Percentiles rank a stretch among this genome's conserved stretches.
Conservation (phyloP, 2,888 invertebrate genomes). For the Octodonta nipae region DNA sequence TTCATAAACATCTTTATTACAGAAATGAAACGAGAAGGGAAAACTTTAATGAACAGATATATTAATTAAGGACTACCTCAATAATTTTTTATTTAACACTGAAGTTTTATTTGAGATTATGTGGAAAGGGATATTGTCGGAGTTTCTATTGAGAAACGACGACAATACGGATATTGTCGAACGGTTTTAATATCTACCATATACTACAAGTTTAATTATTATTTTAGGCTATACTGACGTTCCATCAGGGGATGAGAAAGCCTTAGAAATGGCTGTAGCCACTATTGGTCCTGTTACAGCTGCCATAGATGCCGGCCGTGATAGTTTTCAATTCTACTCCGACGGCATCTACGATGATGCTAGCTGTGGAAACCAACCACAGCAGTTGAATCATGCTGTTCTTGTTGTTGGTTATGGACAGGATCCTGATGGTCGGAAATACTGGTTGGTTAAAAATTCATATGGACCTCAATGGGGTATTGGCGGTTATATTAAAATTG, state of each 20-base stretch:
- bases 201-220: too few relatives aligned
- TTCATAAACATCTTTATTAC: too few relatives aligned
- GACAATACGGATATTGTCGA: too few relatives aligned
- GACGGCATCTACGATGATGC: slow-evolving; percentile 70
- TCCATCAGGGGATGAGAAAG: slow-evolving; percentile 56
- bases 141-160: too few relatives aligned
- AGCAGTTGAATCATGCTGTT: slow-evolving; percentile 70
- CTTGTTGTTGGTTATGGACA: slow-evolving; percentile 69
- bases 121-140: too few relatives aligned
- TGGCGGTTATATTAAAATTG: slow-evolving; percentile 29
- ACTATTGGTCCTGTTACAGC: slow-evolving; percentile 74
- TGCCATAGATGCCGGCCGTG: slow-evolving; percentile 77
- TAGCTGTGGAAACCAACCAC: slow-evolving; percentile 46
- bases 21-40: too few relatives aligned
- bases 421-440: slow-evolving; percentile 45
- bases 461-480: slow-evolving; percentile 39
- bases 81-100: too few relatives aligned
- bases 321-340: slow-evolving; percentile 74
- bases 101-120: too few relatives aligned
- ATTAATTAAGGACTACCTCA: too few relatives aligned
- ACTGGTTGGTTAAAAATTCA: slow-evolving; percentile 59
- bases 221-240: slow-evolving; percentile 56
- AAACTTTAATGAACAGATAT: too few relatives aligned
- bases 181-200: too few relatives aligned
- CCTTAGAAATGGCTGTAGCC: slow-evolving; percentile 65